phyloP scores from a whole-genome alignment of 1,140 invertebrate genomes.

The Mamestra configurata region DNA sequence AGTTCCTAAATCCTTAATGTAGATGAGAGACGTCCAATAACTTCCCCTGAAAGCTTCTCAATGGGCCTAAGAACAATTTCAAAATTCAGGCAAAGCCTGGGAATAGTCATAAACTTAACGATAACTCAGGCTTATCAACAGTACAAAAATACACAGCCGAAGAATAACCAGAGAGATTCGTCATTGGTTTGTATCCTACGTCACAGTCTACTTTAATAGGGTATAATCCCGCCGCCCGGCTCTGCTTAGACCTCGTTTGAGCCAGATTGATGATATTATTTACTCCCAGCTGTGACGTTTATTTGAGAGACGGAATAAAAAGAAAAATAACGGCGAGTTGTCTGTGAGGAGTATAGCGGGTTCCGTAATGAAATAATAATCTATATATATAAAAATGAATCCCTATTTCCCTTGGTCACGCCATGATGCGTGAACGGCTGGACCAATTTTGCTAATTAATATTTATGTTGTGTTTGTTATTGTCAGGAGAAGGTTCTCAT shows the following conservation, averaged over 20 bases:
- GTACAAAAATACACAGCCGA: background rate
- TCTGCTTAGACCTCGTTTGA: conserved; percentile 5
- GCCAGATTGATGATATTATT: conserved; percentile 48
- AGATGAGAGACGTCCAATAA: no score
- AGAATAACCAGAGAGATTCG: background rate
- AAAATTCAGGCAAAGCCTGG: no score
- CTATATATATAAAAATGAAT: no score
- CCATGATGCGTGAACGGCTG: no score
- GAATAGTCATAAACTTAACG: background rate
- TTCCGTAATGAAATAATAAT: background rate
- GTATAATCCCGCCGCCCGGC: conserved; percentile 18
- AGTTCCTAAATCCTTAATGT: no score
- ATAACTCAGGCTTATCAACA: background rate
- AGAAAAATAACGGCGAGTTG: conserved; percentile 9
- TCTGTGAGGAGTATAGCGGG: background rate
- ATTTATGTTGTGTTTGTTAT: no score
- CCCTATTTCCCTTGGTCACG: no score
- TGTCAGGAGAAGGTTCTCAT: no score
- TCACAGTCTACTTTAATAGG: conserved; percentile 22
- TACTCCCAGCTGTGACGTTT: conserved; percentile 21
- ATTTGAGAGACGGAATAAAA: conserved; percentile 35
- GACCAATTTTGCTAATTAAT: no score
- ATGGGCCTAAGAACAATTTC: no score
- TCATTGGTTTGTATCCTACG: background rate
- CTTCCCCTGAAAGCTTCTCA: no score